phyloP scores from a whole-genome alignment of 2,797 vertebrate genomes.

The Coendou prehensilis region DNA sequence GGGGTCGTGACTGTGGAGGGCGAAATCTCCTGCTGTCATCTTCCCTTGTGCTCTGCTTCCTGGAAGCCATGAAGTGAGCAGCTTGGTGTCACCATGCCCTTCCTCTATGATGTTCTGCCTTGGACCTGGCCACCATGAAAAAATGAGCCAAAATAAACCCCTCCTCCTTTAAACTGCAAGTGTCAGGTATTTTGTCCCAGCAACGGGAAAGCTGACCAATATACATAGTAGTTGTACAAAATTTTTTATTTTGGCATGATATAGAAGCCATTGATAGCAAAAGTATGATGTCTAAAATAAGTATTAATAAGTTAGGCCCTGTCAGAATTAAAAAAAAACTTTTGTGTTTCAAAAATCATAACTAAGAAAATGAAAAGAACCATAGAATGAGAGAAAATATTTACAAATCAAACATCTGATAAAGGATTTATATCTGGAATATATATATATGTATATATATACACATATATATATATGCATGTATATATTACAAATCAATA shows the following conservation, averaged over 20 bases:
- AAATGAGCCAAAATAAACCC: not conserved
- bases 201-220: not conserved
- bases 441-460: not conserved
- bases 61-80: not conserved
- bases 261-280: constrained; percentile 40
- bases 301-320: constrained; percentile 45
- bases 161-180: not conserved
- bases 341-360: not conserved
- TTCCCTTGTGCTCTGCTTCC: not conserved
- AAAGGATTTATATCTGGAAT: constrained; percentile 40
- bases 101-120: not conserved
- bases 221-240: not conserved
- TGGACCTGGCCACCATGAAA: not conserved
- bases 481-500: not conserved
- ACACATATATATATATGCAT: no score
- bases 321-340: constrained; percentile 28
- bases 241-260: constrained; percentile 19
- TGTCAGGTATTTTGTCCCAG: not conserved
- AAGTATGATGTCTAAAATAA: constrained; percentile 35
- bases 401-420: not conserved
- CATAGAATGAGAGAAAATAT: not conserved
- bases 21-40: not conserved
- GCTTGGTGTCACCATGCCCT: not conserved
- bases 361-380: constrained; percentile 34
- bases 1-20: not conserved